Conservation (phyloP, 2,113 vertebrate species). For the Hyperopisus bebe region DNA sequence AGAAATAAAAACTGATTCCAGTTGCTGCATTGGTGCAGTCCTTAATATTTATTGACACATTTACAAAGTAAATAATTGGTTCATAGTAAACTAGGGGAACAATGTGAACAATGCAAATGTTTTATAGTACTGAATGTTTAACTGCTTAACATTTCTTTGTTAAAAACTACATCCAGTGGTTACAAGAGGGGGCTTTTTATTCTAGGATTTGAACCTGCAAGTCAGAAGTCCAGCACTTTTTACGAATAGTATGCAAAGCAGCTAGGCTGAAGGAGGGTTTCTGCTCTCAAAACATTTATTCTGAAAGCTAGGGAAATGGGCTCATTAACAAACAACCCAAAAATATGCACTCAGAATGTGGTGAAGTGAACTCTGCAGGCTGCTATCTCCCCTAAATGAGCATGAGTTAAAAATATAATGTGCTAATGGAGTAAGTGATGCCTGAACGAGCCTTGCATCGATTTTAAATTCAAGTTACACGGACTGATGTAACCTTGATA, state of each 20-base stretch:
- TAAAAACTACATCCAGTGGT: background rate
- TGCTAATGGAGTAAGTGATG: conserved; percentile 27
- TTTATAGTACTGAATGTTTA: background rate
- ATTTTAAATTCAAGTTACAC: conserved; percentile 20
- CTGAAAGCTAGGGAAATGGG: background rate
- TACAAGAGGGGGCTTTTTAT: background rate
- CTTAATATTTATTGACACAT: background rate
- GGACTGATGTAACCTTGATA: conserved; percentile 22
- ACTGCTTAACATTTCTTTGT: background rate
- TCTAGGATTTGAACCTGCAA: background rate
- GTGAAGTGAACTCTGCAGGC: background rate
- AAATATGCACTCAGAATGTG: background rate
- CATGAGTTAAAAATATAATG: conserved; percentile 24
- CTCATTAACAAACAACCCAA: background rate
- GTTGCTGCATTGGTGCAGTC: background rate
- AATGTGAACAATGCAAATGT: background rate
- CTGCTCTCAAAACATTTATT: background rate
- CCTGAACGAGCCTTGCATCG: conserved; percentile 12
- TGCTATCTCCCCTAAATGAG: background rate
- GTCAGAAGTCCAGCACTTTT: background rate
- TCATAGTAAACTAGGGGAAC: background rate
- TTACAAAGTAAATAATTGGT: background rate
- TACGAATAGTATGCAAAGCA: background rate
- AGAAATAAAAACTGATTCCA: background rate
- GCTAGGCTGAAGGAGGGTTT: background rate